Percentiles rank a stretch among this genome's conserved stretches.
These are phyloP conservation scores for Pseudococcus jackbeardsleyi DNA, from an alignment of 2,888 invertebrate genomes.

Conservation along the genomic window DNA sequence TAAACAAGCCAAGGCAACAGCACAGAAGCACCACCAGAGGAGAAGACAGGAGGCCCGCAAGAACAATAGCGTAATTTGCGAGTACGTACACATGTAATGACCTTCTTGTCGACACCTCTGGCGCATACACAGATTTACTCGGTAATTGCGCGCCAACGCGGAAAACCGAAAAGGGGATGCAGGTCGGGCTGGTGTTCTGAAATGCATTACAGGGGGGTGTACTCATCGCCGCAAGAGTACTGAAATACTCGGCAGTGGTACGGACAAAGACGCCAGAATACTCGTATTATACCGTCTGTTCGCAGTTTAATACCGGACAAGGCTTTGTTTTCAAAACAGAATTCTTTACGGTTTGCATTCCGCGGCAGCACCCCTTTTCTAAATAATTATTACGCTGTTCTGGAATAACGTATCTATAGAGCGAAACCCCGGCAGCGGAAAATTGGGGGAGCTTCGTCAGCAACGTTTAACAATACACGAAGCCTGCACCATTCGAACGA, in stretches of 20 bases:
- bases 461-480: neutral
- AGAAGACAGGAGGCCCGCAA: neutral
- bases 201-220: neutral
- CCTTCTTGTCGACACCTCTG: constrained; percentile 51
- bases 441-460: constrained; percentile 12
- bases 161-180: constrained; percentile 29
- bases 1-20: neutral
- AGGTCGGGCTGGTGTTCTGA: neutral
- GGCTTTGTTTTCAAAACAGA: constrained; percentile 43
- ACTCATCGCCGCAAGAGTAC: neutral
- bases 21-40: neutral
- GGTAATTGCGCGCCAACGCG: constrained; percentile 34
- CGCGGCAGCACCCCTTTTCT: constrained; percentile 40
- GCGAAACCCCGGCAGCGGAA: neutral
- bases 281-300: constrained; percentile 48
- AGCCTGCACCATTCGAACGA: neutral
- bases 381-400: constrained; percentile 44
- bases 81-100: constrained; percentile 49
- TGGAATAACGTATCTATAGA: neutral
- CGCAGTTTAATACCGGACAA: constrained; percentile 55
- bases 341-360: constrained; percentile 27
- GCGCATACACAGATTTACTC: constrained; percentile 28
- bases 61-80: constrained; percentile 35
- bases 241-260: neutral
- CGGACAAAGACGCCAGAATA: constrained; percentile 37